Percentiles rank a stretch among this genome's conserved stretches.
Evolutionary conservation across 2,113 vertebrate genomes (phyloP).

Genomic region (Rhombomys opimus): DNA sequence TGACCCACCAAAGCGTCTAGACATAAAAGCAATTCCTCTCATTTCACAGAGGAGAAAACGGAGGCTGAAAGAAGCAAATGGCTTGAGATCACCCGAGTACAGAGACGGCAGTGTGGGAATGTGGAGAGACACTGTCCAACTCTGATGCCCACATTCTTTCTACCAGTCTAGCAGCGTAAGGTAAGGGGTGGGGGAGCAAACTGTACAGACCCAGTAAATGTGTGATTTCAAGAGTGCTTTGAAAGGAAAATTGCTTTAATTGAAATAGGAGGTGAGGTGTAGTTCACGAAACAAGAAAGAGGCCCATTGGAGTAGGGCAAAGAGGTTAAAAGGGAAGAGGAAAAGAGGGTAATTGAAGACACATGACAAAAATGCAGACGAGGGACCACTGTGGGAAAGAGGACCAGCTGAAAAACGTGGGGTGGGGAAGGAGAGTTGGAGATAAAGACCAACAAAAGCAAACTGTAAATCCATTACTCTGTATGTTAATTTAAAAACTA

Average conservation of each 20-base stretch:
- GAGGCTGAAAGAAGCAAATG: neutral
- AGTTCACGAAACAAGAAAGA: neutral
- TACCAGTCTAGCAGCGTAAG: neutral
- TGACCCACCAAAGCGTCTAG: neutral
- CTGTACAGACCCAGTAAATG: neutral
- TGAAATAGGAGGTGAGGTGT: neutral
- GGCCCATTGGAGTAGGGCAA: too few species aligned
- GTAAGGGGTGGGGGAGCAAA: neutral
- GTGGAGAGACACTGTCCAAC: neutral
- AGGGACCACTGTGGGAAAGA: neutral
- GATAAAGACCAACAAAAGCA: neutral
- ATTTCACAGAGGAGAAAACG: constrained; percentile 25
- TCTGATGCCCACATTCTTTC: neutral
- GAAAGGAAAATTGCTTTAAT: constrained; percentile 22
- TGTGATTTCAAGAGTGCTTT: neutral
- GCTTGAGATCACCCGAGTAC: neutral
- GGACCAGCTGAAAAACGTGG: too few species aligned
- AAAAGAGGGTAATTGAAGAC: neutral
- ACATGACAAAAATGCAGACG: neutral
- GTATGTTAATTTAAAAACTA: constrained; percentile 1
- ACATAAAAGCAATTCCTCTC: neutral
- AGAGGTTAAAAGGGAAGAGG: too few species aligned
- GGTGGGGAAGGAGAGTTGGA: neutral
- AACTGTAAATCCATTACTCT: neutral
- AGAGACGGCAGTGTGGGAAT: neutral